Evolutionary conservation across 2,888 invertebrate species (phyloP).

Genomic region (Escarpia spicata): DNA sequence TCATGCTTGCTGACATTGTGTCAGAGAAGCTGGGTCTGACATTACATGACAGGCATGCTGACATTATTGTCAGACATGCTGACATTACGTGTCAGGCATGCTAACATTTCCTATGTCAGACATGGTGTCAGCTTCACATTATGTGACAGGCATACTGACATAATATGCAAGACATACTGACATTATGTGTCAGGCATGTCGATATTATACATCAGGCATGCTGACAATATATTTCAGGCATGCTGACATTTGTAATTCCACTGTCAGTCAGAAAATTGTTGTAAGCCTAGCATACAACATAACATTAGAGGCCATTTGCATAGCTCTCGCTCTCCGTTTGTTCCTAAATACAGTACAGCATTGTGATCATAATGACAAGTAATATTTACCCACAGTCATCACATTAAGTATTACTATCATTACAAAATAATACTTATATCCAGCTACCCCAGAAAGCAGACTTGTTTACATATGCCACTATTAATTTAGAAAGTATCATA

Average conservation of each 20-base stretch:
- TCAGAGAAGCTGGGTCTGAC: not conserved
- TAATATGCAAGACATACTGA: not conserved
- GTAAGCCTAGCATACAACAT: too few relatives aligned
- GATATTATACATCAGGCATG: not conserved
- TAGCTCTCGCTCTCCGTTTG: not conserved
- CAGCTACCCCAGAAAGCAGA: not conserved
- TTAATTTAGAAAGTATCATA: not conserved
- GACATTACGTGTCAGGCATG: not conserved
- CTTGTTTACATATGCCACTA: not conserved
- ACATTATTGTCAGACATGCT: not conserved
- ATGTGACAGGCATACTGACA: not conserved
- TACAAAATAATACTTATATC: not conserved
- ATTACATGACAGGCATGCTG: not conserved
- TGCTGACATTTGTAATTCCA: not conserved
- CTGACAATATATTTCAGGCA: not conserved
- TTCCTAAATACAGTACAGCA: not conserved
- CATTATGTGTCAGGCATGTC: not conserved
- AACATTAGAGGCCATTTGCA: not conserved
- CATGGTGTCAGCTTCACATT: not conserved
- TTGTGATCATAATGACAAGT: not conserved
- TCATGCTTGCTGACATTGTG: too few relatives aligned
- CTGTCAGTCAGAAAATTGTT: too few relatives aligned
- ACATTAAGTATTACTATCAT: not conserved
- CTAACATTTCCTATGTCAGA: not conserved
- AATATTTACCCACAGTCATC: not conserved